These are phyloP conservation scores for Cryptoprocta ferox DNA, from an alignment of 2,797 vertebrate species.

Conservation along the genomic window DNA sequence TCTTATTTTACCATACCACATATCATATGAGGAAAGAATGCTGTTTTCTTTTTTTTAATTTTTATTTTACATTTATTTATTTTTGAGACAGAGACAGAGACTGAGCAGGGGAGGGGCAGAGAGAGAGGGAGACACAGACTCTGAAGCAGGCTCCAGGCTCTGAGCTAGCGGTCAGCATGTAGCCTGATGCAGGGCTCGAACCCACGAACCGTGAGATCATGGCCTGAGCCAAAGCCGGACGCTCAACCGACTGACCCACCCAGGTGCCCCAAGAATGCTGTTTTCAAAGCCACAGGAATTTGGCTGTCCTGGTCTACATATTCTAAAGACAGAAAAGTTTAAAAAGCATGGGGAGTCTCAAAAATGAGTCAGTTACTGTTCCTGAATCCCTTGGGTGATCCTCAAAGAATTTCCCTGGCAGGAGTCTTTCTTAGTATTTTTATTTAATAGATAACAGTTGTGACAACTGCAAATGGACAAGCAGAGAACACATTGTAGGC, in stretches of 20 bases:
- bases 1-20: neutral
- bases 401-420: neutral
- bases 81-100: too few relatives aligned
- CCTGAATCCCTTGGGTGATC: neutral
- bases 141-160: too few relatives aligned
- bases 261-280: too few relatives aligned
- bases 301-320: neutral
- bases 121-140: too few relatives aligned
- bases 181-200: too few relatives aligned
- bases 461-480: conserved; percentile 35
- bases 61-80: too few relatives aligned
- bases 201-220: too few relatives aligned
- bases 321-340: neutral
- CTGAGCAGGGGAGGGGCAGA: too few relatives aligned
- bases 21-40: neutral
- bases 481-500: neutral
- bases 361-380: conserved; percentile 15
- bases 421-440: neutral
- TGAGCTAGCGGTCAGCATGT: too few relatives aligned
- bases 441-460: conserved; percentile 41
- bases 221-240: too few relatives aligned
- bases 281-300: neutral
- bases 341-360: conserved; percentile 11
- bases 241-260: too few relatives aligned
- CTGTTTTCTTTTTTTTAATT: too few relatives aligned